These are phyloP conservation scores for Drosophila cognata DNA, from an alignment of 2,888 invertebrate species.

Conservation along the genomic window DNA sequence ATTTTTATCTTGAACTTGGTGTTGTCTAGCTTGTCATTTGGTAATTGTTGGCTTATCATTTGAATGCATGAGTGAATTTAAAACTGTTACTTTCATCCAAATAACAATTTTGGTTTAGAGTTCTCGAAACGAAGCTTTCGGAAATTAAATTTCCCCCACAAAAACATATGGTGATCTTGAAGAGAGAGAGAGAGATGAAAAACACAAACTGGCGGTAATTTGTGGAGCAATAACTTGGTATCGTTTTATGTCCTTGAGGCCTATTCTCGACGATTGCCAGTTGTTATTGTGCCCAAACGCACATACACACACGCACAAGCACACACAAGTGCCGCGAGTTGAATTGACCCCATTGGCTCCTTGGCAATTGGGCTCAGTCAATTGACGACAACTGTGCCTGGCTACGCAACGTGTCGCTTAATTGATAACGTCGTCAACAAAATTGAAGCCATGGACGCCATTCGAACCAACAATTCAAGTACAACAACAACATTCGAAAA, in stretches of 20 bases:
- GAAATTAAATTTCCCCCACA: not conserved
- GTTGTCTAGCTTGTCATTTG: not conserved
- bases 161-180: not conserved
- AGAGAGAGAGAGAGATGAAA: not conserved
- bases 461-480: conserved; percentile 33
- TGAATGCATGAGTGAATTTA: not conserved
- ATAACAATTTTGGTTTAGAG: not conserved
- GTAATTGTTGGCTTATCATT: not conserved
- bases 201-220: conserved; percentile 32
- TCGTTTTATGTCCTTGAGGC: conserved; percentile 39
- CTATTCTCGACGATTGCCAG: conserved; percentile 13
- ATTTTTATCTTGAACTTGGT: not conserved
- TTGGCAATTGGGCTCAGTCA: conserved; percentile 57
- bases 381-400: conserved; percentile 67
- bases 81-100: not conserved
- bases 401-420: conserved; percentile 72
- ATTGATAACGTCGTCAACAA: conserved; percentile 78
- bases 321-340: conserved; percentile 16
- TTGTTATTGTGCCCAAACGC: conserved; percentile 21
- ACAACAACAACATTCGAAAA: conserved; percentile 36
- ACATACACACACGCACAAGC: conserved; percentile 7
- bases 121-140: not conserved
- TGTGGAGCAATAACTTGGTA: conserved; percentile 36
- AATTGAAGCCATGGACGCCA: conserved; percentile 58
- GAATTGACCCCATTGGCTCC: conserved; percentile 35